phyloP scores from a whole-genome alignment of 2,888 invertebrate species.

The Hirtodrosophila cameraria region DNA sequence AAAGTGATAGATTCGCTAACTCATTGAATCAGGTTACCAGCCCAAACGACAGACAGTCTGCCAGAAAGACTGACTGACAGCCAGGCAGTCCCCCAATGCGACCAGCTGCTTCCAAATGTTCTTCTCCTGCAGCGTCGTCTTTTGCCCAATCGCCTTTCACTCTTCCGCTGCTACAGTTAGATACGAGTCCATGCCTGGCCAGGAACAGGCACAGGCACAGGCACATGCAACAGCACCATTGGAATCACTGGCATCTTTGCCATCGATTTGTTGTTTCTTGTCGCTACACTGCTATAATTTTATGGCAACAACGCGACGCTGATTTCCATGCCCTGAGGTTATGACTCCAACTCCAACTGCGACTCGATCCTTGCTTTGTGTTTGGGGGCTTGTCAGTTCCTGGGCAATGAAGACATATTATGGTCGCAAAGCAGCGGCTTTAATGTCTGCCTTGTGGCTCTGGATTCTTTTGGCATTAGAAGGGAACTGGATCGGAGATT shows the following conservation, averaged over 20 bases:
- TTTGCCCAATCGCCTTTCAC: slow-evolving; percentile 54
- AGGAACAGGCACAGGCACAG: not conserved
- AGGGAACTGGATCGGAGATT: slow-evolving; percentile 6
- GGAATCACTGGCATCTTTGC: slow-evolving; percentile 19
- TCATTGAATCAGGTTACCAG: slow-evolving; percentile 71
- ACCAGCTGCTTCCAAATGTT: slow-evolving; percentile 46
- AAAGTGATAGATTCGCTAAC: slow-evolving; percentile 66
- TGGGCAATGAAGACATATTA: slow-evolving; percentile 53
- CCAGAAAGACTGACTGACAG: not conserved
- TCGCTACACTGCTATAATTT: slow-evolving; percentile 50
- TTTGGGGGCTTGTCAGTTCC: slow-evolving; percentile 39
- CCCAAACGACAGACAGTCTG: slow-evolving; percentile 35
- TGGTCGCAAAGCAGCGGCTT: slow-evolving; percentile 10
- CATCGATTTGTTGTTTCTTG: slow-evolving; percentile 52
- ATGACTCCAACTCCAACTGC: slow-evolving; percentile 47
- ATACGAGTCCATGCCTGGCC: slow-evolving; percentile 1
- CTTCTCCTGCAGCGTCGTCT: slow-evolving; percentile 13
- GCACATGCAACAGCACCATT: slow-evolving; percentile 3
- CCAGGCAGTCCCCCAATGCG: slow-evolving; percentile 35
- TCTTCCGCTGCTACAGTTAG: slow-evolving; percentile 49
- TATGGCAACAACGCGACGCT: slow-evolving; percentile 46
- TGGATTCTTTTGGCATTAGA: slow-evolving; percentile 7
- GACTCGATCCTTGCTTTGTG: slow-evolving; percentile 25
- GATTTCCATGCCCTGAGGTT: slow-evolving; percentile 58
- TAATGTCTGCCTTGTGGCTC: slow-evolving; percentile 26